phyloP scores from a whole-genome alignment of 1,140 invertebrate genomes.

The Microvelia longipes region DNA sequence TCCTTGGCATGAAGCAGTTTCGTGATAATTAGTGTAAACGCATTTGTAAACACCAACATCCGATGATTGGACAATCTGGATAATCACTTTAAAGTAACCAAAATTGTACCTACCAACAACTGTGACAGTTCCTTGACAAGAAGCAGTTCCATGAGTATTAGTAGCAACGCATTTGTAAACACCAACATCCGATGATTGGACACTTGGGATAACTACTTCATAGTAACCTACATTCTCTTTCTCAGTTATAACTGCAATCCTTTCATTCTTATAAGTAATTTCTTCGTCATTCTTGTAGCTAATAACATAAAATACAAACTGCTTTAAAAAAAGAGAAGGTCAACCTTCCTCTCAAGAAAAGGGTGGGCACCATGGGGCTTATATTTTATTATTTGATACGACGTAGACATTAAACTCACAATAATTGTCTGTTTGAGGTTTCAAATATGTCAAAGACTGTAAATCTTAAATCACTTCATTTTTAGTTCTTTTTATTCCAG shows the following conservation, averaged over 20 bases:
- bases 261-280: slow-evolving; percentile 48
- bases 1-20: slow-evolving; percentile 58
- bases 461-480: too few species aligned
- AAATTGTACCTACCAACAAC: slow-evolving; percentile 46
- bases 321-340: slow-evolving; percentile 12
- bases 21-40: slow-evolving; percentile 67
- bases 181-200: slow-evolving; percentile 65
- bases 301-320: slow-evolving; percentile 25
- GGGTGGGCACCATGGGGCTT: too few species aligned
- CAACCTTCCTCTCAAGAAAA: too few species aligned
- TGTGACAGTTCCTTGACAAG: slow-evolving; percentile 56
- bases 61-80: slow-evolving; percentile 55
- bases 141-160: slow-evolving; percentile 66
- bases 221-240: slow-evolving; percentile 63
- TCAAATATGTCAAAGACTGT: too few species aligned
- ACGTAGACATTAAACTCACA: neutral
- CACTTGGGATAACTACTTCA: slow-evolving; percentile 74
- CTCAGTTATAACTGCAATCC: slow-evolving; percentile 55
- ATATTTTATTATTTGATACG: slow-evolving; percentile 8
- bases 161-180: slow-evolving; percentile 71
- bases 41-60: slow-evolving; percentile 84
- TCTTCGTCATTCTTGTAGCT: slow-evolving; percentile 71
- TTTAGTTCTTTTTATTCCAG: too few species aligned
- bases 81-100: slow-evolving; percentile 80
- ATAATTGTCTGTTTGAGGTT: neutral